Percentiles rank a stretch among this genome's conserved stretches.
Evolutionary conservation across 2,888 invertebrate genomes (phyloP).

Genomic region (Caenorhabditis sp.): DNA sequence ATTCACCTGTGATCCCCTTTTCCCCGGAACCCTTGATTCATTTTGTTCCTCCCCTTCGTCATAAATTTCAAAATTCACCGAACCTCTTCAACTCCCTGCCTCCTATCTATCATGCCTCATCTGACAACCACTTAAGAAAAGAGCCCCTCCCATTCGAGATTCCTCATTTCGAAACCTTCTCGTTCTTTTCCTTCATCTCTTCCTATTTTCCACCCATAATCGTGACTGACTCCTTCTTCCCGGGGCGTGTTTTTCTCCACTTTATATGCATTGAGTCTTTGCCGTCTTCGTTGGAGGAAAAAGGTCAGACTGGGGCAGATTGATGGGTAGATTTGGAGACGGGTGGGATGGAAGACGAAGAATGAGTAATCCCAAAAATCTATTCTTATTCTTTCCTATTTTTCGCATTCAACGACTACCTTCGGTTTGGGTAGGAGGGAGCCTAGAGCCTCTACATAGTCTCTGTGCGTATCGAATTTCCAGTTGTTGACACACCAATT

Average conservation of each 20-base stretch:
- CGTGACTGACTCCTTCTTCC: conserved; percentile 19
- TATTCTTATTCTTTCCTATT: background rate
- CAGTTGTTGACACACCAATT: conserved; percentile 35
- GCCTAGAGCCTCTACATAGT: background rate
- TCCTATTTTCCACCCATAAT: conserved; percentile 15
- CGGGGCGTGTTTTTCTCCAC: conserved; percentile 7
- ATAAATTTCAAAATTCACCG: background rate
- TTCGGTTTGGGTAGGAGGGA: background rate
- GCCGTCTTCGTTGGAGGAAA: conserved; percentile 36
- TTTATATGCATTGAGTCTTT: conserved; percentile 36
- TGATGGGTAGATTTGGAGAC: conserved; percentile 54
- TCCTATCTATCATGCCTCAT: background rate
- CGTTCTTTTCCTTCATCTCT: background rate
- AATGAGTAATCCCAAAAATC: conserved; percentile 34
- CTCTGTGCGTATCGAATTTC: conserved; percentile 28
- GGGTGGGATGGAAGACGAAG: background rate
- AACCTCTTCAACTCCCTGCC: background rate
- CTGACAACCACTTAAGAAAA: conserved; percentile 30
- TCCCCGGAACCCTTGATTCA: no score
- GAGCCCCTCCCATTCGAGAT: background rate
- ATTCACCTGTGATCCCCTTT: no score
- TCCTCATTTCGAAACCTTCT: conserved; percentile 9
- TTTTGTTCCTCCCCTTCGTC: no score
- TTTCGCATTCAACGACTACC: background rate
- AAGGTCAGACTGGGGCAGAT: conserved; percentile 33